Evolutionary conservation across 2,797 vertebrate species (phyloP).

Genomic region (Thripadectes ignobilis): DNA sequence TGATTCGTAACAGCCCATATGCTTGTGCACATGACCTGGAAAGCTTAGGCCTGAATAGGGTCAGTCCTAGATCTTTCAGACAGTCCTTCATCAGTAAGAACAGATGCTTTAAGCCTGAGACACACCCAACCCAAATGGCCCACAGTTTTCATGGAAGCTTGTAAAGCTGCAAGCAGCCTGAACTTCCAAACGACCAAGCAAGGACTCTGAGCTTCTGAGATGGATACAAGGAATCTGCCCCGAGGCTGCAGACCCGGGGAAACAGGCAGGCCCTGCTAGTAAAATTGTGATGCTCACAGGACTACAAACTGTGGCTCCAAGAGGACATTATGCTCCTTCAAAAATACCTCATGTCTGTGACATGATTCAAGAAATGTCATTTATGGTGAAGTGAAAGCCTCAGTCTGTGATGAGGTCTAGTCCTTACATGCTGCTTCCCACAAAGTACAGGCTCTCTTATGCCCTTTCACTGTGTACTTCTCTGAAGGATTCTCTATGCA

Average conservation of each 20-base stretch:
- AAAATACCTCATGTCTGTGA: not conserved
- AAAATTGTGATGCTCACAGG: not conserved
- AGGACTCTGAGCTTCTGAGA: not conserved
- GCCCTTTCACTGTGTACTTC: not conserved
- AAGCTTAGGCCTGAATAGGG: not conserved
- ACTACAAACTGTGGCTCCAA: not conserved
- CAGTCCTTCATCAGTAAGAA: not conserved
- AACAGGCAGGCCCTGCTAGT: not conserved
- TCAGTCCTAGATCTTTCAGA: not conserved
- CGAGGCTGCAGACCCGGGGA: not conserved
- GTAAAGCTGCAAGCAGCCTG: not conserved
- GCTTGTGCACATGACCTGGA: not conserved
- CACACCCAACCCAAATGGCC: not conserved
- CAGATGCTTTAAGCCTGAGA: not conserved
- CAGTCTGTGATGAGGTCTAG: not conserved
- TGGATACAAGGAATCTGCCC: not conserved
- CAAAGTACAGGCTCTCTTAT: not conserved
- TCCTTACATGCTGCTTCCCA: not conserved
- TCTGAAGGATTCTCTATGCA: not conserved
- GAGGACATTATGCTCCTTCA: not conserved
- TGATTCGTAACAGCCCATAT: not conserved
- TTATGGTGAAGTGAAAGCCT: not conserved
- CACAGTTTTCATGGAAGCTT: not conserved
- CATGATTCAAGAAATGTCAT: not conserved
- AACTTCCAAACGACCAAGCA: not conserved